Percentiles rank a stretch among this genome's conserved stretches.
These are phyloP conservation scores for Lumbricus terrestris DNA, from an alignment of 2,888 invertebrate species.

Conservation along the genomic window DNA sequence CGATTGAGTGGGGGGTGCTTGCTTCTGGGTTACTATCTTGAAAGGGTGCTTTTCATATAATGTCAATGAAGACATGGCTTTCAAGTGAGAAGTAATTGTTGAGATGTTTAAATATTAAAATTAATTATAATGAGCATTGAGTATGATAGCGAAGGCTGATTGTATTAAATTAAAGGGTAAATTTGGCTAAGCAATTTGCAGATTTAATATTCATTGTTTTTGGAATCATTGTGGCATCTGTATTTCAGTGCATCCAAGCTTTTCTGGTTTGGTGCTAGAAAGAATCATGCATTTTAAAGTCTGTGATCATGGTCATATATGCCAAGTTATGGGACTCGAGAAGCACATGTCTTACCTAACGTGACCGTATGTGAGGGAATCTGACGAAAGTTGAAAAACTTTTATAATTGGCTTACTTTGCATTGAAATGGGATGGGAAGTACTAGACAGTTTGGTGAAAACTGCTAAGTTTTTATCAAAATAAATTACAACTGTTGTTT, in stretches of 20 bases:
- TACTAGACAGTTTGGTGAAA: background rate
- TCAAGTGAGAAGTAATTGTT: background rate
- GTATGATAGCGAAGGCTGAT: background rate
- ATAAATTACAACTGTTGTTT: background rate
- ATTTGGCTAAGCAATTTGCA: background rate
- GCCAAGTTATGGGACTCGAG: background rate
- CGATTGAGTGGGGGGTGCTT: too few relatives aligned
- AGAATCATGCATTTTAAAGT: background rate
- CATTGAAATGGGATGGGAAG: background rate
- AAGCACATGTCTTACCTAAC: background rate
- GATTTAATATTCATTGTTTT: background rate
- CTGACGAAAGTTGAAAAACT: background rate
- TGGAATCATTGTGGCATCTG: background rate
- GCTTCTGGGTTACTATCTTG: too few relatives aligned
- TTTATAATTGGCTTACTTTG: background rate
- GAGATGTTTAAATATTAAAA: background rate
- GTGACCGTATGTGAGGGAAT: background rate
- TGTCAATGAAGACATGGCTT: background rate
- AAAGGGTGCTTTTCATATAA: background rate
- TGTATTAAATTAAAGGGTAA: background rate
- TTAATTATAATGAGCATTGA: background rate
- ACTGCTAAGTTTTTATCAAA: background rate
- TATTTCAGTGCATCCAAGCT: background rate
- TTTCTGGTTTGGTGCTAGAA: background rate
- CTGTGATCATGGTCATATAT: background rate